These are phyloP conservation scores for Esox masquinongy DNA, from an alignment of 2,797 vertebrate species.

Conservation along the genomic window DNA sequence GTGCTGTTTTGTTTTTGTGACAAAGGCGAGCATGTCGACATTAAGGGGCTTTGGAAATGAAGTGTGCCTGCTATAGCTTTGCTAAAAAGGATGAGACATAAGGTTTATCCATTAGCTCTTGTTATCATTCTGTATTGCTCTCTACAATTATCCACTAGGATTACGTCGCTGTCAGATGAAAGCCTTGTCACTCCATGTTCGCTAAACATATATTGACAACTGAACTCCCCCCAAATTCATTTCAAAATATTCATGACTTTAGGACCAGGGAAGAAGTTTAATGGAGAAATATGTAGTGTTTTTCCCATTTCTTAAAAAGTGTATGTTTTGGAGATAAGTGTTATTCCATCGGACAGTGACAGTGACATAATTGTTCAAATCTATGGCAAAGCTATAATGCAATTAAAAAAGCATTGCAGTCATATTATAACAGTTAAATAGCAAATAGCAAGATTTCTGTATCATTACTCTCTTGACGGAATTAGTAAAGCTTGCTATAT, in stretches of 20 bases:
- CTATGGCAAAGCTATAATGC: background rate
- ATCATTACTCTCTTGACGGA: background rate
- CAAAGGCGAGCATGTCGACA: constrained; percentile 59
- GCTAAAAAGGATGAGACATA: constrained; percentile 66
- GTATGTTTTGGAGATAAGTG: background rate
- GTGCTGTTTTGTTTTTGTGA: constrained; percentile 39
- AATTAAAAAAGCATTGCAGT: constrained; percentile 11
- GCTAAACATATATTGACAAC: too few relatives aligned
- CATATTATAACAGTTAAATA: constrained; percentile 37
- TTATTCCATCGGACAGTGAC: too few relatives aligned
- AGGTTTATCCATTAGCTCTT: constrained; percentile 33
- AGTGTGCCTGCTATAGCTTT: constrained; percentile 66
- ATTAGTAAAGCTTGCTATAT: constrained; percentile 19
- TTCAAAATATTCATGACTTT: too few relatives aligned
- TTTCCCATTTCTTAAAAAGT: background rate
- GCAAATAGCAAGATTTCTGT: constrained; percentile 32
- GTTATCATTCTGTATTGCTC: constrained; percentile 19
- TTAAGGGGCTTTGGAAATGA: constrained; percentile 69
- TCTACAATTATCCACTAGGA: constrained; percentile 14
- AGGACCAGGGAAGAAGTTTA: too few relatives aligned
- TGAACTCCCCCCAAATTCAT: too few relatives aligned
- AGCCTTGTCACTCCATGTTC: too few relatives aligned
- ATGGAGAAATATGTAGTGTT: background rate
- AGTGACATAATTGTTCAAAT: too few relatives aligned
- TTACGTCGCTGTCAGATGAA: constrained; percentile 14